Evolutionary conservation across 1,140 invertebrate species (phyloP).

Genomic region (Pseudachorutes palmiensis): DNA sequence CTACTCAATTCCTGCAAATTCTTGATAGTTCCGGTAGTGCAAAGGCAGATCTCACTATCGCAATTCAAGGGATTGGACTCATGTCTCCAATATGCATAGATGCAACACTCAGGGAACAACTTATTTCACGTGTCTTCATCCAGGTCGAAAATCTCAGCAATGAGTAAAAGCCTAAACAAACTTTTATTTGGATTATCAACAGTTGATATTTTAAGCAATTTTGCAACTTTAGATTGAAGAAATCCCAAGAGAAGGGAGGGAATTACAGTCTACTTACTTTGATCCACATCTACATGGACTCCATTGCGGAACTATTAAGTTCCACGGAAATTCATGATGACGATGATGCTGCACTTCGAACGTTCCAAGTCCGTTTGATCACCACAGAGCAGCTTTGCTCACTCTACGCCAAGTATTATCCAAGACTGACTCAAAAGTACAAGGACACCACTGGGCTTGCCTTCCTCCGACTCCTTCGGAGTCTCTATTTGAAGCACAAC

Average conservation of each 20-base stretch:
- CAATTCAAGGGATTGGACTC: conserved; percentile 42
- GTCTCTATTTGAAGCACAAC: conserved; percentile 16
- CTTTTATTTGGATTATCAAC: conserved; percentile 37
- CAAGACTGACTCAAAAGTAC: conserved; percentile 19
- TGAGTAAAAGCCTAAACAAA: conserved; percentile 38
- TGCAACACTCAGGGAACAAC: conserved; percentile 34
- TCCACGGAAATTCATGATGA: conserved; percentile 20
- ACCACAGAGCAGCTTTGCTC: conserved; percentile 19
- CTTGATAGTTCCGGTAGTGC: conserved; percentile 16
- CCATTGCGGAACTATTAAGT: conserved; percentile 21
- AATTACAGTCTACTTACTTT: conserved; percentile 17
- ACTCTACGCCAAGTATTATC: conserved; percentile 19
- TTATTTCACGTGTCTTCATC: conserved; percentile 40
- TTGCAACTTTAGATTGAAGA: conserved; percentile 20
- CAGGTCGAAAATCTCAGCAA: conserved; percentile 41
- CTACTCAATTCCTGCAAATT: conserved; percentile 16
- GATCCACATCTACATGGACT: conserved; percentile 28
- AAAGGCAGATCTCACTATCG: conserved; percentile 38
- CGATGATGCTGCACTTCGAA: conserved; percentile 1
- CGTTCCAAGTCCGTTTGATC: conserved; percentile 19
- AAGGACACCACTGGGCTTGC: not conserved
- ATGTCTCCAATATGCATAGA: conserved; percentile 38
- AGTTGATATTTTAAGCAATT: not conserved
- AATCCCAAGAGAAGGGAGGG: conserved; percentile 17
- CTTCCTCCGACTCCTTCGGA: conserved; percentile 20